Base-by-base conservation (phyloP, 1,140 invertebrate genomes). In the Tetramorium simillimum region DNA sequence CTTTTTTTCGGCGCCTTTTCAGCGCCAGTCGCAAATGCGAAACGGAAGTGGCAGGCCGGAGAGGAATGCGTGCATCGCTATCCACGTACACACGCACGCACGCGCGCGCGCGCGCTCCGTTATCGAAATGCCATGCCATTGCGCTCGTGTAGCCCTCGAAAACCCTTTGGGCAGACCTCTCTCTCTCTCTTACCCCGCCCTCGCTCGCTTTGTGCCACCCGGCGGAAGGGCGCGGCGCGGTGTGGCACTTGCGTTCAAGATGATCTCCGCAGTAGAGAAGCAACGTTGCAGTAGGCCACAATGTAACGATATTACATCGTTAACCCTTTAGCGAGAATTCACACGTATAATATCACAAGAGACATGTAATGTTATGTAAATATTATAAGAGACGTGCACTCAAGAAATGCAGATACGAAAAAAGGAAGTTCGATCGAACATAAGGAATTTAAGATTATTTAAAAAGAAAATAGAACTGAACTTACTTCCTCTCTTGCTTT, bases 131-230 rank as follows among this genome's bases (percentile, higher is more conserved):
- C 43, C 77, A 62, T 60, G 63, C 40, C 63, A 43, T 70, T 86
- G 63, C 40, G 63, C 75, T 86, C 37, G 51, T 69, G 76, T 63
- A 82, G 85, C 85, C 77, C 85, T 85, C 82, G 73, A 85, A 78
- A 67, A 85, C 62, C 72, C 82, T 77, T 78, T 67, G 33, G 82
- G 10, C 24, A 56, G 40, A 16, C n/a, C 56, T 63, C 40, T 62
- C 24, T 24, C 51, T 49, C 46, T 70, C 58, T 51, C 43, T 14
- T 16, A 9, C 62, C 62, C 18, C 28, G 63, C 5, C 6, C 40
- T 58, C 40, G 37, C 21, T 69, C 37, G 62, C 85, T 86, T 86
- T 86, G 85, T 86, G 37, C 51, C 58, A 65, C 53, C 21, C 33
- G 60, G 24, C 51, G 40, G 63, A 58, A 46, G 62, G 60, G 51